These are phyloP conservation scores for Allobates femoralis DNA, from an alignment of 2,797 vertebrate species.

Conservation along the genomic window DNA sequence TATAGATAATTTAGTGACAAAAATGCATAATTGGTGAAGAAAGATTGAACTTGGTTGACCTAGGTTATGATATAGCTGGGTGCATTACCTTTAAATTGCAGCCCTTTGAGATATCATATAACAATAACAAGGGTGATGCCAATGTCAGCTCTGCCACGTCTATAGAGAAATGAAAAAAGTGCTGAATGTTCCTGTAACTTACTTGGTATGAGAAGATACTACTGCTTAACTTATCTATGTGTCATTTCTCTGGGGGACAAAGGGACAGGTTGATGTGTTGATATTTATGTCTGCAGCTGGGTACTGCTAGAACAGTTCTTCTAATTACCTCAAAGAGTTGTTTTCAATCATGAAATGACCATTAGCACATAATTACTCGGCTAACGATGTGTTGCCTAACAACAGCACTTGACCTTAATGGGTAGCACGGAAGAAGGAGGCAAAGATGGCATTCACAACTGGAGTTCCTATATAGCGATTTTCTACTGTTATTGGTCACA, in stretches of 20 bases:
- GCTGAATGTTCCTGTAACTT: neutral
- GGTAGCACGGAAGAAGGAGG: conserved; percentile 51
- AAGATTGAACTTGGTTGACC: too few species aligned
- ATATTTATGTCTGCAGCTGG: conserved; percentile 59
- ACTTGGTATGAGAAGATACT: neutral
- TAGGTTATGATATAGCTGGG: too few species aligned
- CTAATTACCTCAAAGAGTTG: conserved; percentile 80
- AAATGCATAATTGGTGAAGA: too few species aligned
- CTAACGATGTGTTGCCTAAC: conserved; percentile 86
- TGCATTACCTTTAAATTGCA: too few species aligned
- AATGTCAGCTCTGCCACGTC: neutral
- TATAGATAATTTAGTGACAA: too few species aligned
- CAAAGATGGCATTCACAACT: conserved; percentile 26
- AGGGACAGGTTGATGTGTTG: conserved; percentile 62
- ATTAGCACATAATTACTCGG: conserved; percentile 83
- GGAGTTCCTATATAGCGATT: neutral
- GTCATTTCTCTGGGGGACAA: conserved; percentile 17
- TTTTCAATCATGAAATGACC: conserved; percentile 83
- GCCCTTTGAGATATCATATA: too few species aligned
- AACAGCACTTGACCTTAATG: conserved; percentile 75
- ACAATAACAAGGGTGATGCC: too few species aligned
- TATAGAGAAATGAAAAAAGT: neutral
- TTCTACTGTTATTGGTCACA: neutral
- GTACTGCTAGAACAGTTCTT: conserved; percentile 76
- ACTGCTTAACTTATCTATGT: neutral